Base-by-base conservation (phyloP, 23 tunicate genomes). In the Corella eumyota region DNA sequence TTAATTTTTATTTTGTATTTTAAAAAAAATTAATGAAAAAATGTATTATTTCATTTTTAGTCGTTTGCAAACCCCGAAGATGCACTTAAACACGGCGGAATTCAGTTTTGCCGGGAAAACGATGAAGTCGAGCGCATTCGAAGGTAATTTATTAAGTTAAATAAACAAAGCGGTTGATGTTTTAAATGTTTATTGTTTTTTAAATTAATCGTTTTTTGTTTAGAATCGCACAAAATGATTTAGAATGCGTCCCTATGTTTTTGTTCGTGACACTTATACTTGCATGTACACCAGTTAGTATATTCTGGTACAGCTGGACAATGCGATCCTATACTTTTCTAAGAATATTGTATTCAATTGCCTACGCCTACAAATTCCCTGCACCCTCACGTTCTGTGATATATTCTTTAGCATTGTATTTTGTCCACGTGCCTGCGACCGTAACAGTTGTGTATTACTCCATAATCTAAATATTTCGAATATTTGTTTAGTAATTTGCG, bases 51-150 rank as follows among this genome's bases (percentile, higher is more conserved):
- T 21, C 30, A 45, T 0, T 45, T 33, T 21, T 30, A 79, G 88
- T 53, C 88, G 23, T 79, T 79, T 34, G 72, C 78, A 9, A 79
- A 70, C 31, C 66, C 40, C 25, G 88, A 79, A 54, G 88, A 79
- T 64, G 78, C 77, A 11, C 31, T 30, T 2, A 45, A 72, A 7
- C 88, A 52, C 6, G 88, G 88, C 32, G 66, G 60, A 1, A 3
- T 31, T 5, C 40, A 63, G 29, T 71, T 32, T 45, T 70, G 65
- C 24, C 49, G 72, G 34, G 28, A 21, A 22, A 64, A 70, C 53
- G 60, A 51, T 0, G 72, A 79, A 25, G 88, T 79, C 0, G 77
- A 79, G 58, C 45, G 88, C 36, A 25, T 64, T 45, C 70, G 77
- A 55, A 70, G 88, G 88, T 68, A 61, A 33, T 37, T 23, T 5